Percentiles rank a stretch among this genome's conserved stretches.
phyloP scores from a whole-genome alignment of 1,140 invertebrate species.

The Pseudomyrmex dendroicus region DNA sequence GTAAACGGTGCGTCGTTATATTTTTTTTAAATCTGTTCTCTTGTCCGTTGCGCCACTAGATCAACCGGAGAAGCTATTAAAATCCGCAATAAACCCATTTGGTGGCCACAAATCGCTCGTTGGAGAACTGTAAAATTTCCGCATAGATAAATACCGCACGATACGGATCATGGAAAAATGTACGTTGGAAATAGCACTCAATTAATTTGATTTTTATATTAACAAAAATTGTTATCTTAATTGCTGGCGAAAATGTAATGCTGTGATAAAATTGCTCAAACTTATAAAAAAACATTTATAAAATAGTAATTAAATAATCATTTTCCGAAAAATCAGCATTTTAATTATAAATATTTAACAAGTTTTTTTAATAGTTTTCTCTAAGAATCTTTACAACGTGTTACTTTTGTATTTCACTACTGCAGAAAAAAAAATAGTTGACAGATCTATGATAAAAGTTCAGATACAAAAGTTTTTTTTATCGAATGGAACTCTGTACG shows the following conservation, averaged over 20 bases:
- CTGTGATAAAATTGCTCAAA: too few relatives aligned
- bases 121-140: constrained; percentile 37
- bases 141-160: constrained; percentile 5
- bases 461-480: not conserved
- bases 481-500: constrained; percentile 30
- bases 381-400: too few relatives aligned
- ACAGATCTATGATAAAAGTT: not conserved
- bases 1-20: constrained; percentile 57
- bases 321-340: too few relatives aligned
- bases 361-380: not conserved
- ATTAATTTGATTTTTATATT: not conserved
- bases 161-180: not conserved
- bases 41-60: not conserved
- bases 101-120: not conserved
- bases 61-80: constrained; percentile 51
- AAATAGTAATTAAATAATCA: too few relatives aligned
- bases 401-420: too few relatives aligned
- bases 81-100: constrained; percentile 52
- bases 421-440: too few relatives aligned
- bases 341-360: too few relatives aligned
- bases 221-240: not conserved
- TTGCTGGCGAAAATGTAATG: not conserved
- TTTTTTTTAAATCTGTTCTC: constrained; percentile 35
- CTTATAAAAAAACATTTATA: too few relatives aligned
- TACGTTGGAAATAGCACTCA: not conserved